These are phyloP conservation scores for Malurus elegans DNA, from an alignment of 2,113 vertebrate species.

Conservation along the genomic window DNA sequence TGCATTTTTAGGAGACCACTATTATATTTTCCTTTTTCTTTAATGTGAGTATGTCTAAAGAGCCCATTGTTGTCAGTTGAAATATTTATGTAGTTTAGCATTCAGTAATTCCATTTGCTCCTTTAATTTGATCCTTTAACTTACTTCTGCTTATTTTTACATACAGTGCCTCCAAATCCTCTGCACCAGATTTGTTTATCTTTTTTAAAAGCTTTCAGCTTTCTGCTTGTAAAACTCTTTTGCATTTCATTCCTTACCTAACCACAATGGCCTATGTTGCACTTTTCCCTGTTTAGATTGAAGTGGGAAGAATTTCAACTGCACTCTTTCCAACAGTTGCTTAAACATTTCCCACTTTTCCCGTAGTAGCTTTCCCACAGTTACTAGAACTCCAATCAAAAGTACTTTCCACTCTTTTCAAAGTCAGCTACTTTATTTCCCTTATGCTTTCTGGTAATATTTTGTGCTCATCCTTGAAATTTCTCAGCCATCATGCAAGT, in stretches of 20 bases:
- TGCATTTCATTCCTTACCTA: constrained; percentile 66
- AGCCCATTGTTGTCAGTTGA: constrained; percentile 53
- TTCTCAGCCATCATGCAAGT: background rate
- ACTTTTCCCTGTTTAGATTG: constrained; percentile 62
- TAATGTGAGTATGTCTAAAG: constrained; percentile 42
- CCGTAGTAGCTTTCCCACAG: constrained; percentile 35
- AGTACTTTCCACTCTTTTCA: constrained; percentile 20
- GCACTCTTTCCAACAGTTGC: constrained; percentile 49
- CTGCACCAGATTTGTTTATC: constrained; percentile 53
- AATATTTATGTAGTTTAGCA: constrained; percentile 68
- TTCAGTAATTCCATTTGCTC: constrained; percentile 57
- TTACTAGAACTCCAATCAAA: constrained; percentile 18
- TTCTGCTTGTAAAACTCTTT: constrained; percentile 70
- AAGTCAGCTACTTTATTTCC: constrained; percentile 37
- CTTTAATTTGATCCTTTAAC: constrained; percentile 64
- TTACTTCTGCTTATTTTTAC: constrained; percentile 70
- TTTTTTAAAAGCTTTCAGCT: constrained; percentile 65
- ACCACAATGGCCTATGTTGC: constrained; percentile 63
- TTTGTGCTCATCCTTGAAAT: background rate
- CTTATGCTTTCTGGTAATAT: background rate
- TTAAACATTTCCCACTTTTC: constrained; percentile 62
- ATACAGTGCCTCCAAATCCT: constrained; percentile 47
- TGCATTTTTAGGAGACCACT: constrained; percentile 49
- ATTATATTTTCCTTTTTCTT: constrained; percentile 54
- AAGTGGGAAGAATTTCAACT: constrained; percentile 66